Evolutionary conservation across 2,888 invertebrate species (phyloP).

Genomic region (Drosophila robusta): DNA sequence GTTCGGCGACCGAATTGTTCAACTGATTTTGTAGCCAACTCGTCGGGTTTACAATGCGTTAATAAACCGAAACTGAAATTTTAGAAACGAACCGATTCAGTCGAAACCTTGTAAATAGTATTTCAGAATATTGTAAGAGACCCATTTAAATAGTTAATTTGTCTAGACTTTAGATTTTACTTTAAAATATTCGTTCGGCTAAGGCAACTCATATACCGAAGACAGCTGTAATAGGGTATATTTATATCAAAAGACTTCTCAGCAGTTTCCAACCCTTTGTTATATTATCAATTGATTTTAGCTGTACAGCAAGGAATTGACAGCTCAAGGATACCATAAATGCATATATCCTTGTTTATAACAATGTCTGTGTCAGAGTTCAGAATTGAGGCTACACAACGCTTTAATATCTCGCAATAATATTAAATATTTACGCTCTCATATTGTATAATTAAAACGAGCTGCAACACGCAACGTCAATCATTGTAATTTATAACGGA

Average conservation of each 20-base stretch:
- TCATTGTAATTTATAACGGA: conserved; percentile 63
- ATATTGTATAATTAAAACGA: conserved; percentile 31
- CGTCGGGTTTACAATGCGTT: too few species aligned
- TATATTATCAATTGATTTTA: not conserved
- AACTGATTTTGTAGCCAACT: too few species aligned
- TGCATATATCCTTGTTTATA: not conserved
- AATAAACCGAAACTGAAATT: too few species aligned
- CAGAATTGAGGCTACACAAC: not conserved
- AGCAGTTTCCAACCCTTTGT: not conserved
- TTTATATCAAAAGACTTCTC: not conserved
- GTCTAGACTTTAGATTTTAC: too few species aligned
- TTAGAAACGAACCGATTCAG: too few species aligned
- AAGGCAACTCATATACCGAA: too few species aligned
- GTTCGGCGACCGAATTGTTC: too few species aligned
- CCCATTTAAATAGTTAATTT: too few species aligned
- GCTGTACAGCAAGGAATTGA: not conserved
- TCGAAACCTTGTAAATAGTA: too few species aligned
- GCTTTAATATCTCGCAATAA: conserved; percentile 11
- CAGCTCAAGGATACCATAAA: not conserved
- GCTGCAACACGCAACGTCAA: conserved; percentile 64
- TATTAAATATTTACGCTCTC: conserved; percentile 38
- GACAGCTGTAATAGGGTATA: not conserved
- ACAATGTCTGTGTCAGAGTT: conserved; percentile 1
- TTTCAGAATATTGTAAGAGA: too few species aligned
- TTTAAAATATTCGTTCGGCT: too few species aligned